A percentile compares a stretch with the other conserved stretches of the same genome.
Conservation (phyloP, 2,113 vertebrate genomes). For the Vanacampus margaritifer region DNA sequence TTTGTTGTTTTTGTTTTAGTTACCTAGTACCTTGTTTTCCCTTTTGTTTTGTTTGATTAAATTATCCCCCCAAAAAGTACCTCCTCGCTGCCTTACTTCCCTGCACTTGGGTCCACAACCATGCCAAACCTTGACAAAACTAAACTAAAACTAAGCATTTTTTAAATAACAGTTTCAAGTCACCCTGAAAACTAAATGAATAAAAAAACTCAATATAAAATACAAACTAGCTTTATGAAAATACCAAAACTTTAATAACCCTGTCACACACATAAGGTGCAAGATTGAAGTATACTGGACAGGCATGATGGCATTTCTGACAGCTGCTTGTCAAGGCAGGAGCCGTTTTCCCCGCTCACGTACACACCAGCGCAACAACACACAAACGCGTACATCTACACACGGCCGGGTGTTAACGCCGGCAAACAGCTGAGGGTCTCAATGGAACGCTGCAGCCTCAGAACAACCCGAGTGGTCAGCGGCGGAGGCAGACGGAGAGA, state of each 20-base stretch:
- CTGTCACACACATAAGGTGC: conserved; percentile 26
- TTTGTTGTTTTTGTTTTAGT: no score
- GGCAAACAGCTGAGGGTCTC: conserved; percentile 60
- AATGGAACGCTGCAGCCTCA: conserved; percentile 37
- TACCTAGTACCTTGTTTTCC: no score
- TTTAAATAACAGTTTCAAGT: no score
- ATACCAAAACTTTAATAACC: conserved; percentile 1
- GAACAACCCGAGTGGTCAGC: conserved; percentile 28
- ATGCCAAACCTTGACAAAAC: no score
- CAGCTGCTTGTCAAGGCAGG: conserved; percentile 64
- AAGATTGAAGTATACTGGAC: conserved; percentile 35
- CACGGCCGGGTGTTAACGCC: conserved; percentile 56
- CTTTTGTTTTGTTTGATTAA: no score
- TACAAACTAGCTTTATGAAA: no score
- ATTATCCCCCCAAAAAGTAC: no score
- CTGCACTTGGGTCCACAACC: no score
- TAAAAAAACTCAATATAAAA: no score
- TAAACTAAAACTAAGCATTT: no score
- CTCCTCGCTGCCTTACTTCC: no score
- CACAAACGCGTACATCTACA: conserved; percentile 6
- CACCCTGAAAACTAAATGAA: no score
- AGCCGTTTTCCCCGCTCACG: conserved; percentile 1
- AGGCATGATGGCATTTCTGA: conserved; percentile 61
- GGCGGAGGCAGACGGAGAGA: conserved; percentile 17
- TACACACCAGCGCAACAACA: not conserved